These are phyloP conservation scores for Ips typographus DNA, from an alignment of 1,140 invertebrate species.

Conservation along the genomic window DNA sequence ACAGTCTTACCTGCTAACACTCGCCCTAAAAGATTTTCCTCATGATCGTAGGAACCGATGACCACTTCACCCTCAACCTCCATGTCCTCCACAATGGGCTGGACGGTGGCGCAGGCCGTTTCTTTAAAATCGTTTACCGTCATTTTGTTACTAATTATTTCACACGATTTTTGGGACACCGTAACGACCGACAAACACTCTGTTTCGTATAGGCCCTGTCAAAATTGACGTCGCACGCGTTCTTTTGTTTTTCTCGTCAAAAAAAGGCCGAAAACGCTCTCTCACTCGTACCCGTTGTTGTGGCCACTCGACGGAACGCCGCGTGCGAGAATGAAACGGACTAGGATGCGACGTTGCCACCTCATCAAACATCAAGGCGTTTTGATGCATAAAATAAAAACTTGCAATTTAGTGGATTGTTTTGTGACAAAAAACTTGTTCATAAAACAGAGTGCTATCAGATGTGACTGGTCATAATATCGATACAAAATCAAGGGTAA, in stretches of 20 bases:
- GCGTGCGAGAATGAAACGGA: not conserved
- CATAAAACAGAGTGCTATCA: no score
- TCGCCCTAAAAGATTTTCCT: conserved; percentile 59
- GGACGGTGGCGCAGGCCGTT: conserved; percentile 47
- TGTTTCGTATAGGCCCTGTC: not conserved
- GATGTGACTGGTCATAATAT: no score
- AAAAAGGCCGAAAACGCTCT: conserved; percentile 8
- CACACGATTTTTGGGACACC: not conserved
- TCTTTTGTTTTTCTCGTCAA: conserved; percentile 15
- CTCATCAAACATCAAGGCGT: no score
- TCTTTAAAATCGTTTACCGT: conserved; percentile 52
- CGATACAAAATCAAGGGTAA: no score
- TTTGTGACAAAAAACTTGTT: no score
- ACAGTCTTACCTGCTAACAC: conserved; percentile 58
- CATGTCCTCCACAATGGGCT: conserved; percentile 40
- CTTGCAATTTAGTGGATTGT: no score
- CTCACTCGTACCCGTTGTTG: conserved; percentile 27
- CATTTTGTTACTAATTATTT: conserved; percentile 37
- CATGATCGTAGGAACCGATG: conserved; percentile 43
- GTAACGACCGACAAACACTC: not conserved
- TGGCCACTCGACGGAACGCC: conserved; percentile 12
- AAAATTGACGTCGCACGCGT: not conserved
- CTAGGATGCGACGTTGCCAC: conserved; percentile 15
- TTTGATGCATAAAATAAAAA: no score
- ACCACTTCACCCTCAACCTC: conserved; percentile 41